Percentiles rank a stretch among this genome's conserved stretches.
Conservation (phyloP, 2,888 invertebrate genomes). For the Cheilosia scutellata region DNA sequence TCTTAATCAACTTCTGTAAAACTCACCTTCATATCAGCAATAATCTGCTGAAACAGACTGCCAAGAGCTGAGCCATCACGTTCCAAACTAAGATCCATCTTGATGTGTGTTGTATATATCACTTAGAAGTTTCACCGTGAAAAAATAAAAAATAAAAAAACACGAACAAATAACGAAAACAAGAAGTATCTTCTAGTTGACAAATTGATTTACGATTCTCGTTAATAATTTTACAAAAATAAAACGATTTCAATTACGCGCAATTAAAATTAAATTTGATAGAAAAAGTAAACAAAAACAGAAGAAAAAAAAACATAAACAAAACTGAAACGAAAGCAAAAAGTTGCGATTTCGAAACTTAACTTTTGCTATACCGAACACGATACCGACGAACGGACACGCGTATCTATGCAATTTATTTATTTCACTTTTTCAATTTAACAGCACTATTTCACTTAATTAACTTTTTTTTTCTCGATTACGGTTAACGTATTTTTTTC, state of each 20-base stretch:
- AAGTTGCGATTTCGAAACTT: slow-evolving; percentile 25
- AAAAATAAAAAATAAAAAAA: background rate
- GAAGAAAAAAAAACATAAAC: slow-evolving; percentile 1
- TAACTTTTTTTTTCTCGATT: slow-evolving; percentile 2
- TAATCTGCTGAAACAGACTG: slow-evolving; percentile 97
- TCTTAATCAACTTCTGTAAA: slow-evolving; percentile 8
- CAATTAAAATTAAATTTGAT: slow-evolving; percentile 12
- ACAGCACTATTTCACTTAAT: slow-evolving; percentile 14
- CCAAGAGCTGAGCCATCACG: slow-evolving; percentile 95
- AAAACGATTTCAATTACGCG: slow-evolving; percentile 14
- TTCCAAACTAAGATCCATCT: slow-evolving; percentile 84
- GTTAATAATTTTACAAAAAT: background rate
- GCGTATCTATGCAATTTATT: slow-evolving; percentile 16
- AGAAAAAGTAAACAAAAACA: background rate
- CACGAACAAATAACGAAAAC: slow-evolving; percentile 13
- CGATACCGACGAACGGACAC: slow-evolving; percentile 20
- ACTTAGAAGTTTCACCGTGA: slow-evolving; percentile 1
- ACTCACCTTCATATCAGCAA: slow-evolving; percentile 98
- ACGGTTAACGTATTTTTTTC: slow-evolving; percentile 24
- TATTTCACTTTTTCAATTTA: slow-evolving; percentile 7
- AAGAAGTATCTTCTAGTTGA: slow-evolving; percentile 30
- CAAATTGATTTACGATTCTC: slow-evolving; percentile 7
- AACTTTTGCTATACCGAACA: slow-evolving; percentile 19
- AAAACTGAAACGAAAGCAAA: slow-evolving; percentile 2
- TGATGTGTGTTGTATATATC: slow-evolving; percentile 4